Percentiles rank a stretch among this genome's conserved stretches.
Conservation (phyloP, 2,113 vertebrate species). For the Prunella fulvescens region DNA sequence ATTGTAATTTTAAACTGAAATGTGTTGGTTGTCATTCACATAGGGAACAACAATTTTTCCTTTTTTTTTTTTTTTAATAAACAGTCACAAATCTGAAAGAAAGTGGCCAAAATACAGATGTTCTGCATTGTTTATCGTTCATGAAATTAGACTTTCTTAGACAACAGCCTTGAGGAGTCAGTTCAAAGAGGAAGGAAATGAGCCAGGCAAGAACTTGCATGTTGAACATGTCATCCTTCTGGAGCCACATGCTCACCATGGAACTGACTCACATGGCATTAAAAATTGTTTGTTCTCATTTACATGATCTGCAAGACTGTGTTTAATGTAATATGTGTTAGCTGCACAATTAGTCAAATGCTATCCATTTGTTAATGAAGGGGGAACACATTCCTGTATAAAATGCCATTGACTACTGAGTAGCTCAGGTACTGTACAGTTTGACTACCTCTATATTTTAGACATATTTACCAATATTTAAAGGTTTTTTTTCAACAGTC, state of each 20-base stretch:
- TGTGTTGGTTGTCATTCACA: not conserved
- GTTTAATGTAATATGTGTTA: not conserved
- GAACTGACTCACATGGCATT: slow-evolving; percentile 42
- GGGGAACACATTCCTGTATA: not conserved
- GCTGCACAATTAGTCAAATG: not conserved
- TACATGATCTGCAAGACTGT: not conserved
- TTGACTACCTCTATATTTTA: not conserved
- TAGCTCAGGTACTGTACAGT: not conserved
- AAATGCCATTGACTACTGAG: not conserved
- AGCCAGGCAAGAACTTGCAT: not conserved
- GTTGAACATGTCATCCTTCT: not conserved
- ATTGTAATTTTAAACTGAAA: not conserved
- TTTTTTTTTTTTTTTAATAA: not conserved
- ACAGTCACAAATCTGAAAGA: not conserved
- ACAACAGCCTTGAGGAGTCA: not conserved
- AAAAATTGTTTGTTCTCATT: slow-evolving; percentile 10
- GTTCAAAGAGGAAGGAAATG: not conserved
- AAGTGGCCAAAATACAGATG: not conserved
- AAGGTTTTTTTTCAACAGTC: not conserved
- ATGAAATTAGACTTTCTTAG: not conserved
- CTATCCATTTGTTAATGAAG: not conserved
- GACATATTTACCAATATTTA: not conserved
- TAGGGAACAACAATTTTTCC: not conserved
- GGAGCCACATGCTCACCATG: not conserved
- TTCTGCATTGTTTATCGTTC: not conserved